A percentile compares a stretch with the other conserved stretches of the same genome.
Conservation (phyloP, 1,140 invertebrate genomes). For the Procambarus virginalis region DNA sequence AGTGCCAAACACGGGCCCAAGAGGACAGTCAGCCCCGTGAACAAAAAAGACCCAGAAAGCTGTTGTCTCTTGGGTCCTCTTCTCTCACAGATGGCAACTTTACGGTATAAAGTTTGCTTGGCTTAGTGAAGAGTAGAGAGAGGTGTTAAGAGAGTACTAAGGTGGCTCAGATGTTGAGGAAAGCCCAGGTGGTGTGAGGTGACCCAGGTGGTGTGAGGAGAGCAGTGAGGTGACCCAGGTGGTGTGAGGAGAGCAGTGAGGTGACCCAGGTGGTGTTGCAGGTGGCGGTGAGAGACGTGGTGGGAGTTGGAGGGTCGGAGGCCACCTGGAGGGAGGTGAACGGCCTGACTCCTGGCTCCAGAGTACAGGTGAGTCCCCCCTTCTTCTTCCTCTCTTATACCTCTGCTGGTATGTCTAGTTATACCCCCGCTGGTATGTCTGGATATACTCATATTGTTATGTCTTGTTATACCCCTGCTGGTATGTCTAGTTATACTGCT, state of each 20-base stretch:
- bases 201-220: not conserved
- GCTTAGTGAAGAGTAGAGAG: not conserved
- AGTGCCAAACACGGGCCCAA: no score
- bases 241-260: not conserved
- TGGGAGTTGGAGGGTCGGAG: slow-evolving; percentile 55
- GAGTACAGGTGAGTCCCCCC: slow-evolving; percentile 38
- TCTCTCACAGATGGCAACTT: not conserved
- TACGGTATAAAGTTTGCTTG: not conserved
- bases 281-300: slow-evolving; percentile 51
- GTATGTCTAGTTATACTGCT: no score
- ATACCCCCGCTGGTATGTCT: no score
- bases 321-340: slow-evolving; percentile 62
- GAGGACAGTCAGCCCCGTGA: not conserved
- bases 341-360: slow-evolving; percentile 35
- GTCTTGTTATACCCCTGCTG: no score
- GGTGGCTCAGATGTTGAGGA: not conserved
- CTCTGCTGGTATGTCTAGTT: no score
- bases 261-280: slow-evolving; percentile 5
- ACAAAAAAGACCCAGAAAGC: not conserved
- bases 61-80: not conserved
- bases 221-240: not conserved
- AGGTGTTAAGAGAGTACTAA: not conserved
- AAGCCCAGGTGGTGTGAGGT: not conserved
- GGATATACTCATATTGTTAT: no score
- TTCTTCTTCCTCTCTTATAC: no score